These are phyloP conservation scores for Isurus oxyrinchus DNA, from an alignment of 2,113 vertebrate genomes.

Conservation along the genomic window DNA sequence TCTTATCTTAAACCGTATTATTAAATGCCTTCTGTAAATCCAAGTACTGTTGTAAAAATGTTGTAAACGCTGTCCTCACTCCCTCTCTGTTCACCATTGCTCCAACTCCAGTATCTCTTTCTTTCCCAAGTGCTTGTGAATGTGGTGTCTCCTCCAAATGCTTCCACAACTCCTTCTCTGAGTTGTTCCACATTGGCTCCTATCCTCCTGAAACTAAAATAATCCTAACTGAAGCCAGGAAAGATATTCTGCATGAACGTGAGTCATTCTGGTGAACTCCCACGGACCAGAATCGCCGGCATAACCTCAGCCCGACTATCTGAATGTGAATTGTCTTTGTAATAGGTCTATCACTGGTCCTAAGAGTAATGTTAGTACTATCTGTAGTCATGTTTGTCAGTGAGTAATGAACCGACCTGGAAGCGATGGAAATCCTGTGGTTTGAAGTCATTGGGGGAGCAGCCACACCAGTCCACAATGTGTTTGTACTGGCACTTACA, in stretches of 20 bases:
- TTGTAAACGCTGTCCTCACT: neutral
- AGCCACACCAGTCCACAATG: constrained; percentile 92
- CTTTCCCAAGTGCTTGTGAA: neutral
- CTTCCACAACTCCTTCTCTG: neutral
- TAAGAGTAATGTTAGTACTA: neutral
- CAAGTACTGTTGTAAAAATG: no score
- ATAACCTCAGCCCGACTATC: neutral
- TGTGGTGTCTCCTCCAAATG: neutral
- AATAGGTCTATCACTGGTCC: neutral
- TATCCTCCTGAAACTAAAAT: neutral
- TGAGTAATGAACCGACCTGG: constrained; percentile 66
- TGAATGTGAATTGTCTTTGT: neutral
- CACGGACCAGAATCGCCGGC: neutral
- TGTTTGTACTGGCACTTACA: constrained; percentile 93
- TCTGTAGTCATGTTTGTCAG: neutral
- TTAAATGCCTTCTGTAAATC: no score
- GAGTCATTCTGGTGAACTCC: neutral
- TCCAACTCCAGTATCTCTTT: neutral
- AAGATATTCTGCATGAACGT: neutral
- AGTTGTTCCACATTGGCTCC: neutral
- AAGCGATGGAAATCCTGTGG: constrained; percentile 90
- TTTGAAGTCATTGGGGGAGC: constrained; percentile 85
- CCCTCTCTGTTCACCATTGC: no score
- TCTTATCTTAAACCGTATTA: no score
- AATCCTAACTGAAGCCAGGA: neutral